Conservation (phyloP, 2,797 vertebrate species). For the Saxicola maurus region DNA sequence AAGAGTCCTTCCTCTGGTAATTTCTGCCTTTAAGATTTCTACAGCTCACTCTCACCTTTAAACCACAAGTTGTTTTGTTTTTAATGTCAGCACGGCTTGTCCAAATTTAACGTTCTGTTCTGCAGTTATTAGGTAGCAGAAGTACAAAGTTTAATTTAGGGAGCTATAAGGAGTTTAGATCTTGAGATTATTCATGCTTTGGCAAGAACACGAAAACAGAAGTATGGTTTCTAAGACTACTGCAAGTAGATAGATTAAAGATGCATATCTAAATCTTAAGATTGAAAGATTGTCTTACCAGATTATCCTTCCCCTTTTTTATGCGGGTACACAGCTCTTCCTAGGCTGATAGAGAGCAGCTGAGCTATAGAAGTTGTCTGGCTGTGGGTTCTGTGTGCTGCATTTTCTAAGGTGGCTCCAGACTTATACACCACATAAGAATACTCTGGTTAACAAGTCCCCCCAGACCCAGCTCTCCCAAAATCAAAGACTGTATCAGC, state of each 20-base stretch:
- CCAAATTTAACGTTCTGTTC: conserved; percentile 1
- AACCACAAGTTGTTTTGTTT: background rate
- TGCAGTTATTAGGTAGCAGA: background rate
- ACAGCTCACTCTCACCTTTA: background rate
- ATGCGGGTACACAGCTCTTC: background rate
- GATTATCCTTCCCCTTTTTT: background rate
- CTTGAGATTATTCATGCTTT: conserved; percentile 7
- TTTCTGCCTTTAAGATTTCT: background rate
- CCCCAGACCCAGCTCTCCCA: background rate
- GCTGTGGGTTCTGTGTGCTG: background rate
- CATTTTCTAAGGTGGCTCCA: background rate
- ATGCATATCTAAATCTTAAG: background rate
- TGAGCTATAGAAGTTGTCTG: background rate
- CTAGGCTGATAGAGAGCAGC: background rate
- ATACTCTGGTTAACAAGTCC: background rate
- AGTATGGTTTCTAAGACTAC: background rate
- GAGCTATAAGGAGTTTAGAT: conserved; percentile 6
- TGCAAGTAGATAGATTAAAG: conserved; percentile 4
- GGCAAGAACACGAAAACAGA: background rate
- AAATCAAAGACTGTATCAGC: background rate
- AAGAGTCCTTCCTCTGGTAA: background rate
- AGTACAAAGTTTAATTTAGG: conserved; percentile 14
- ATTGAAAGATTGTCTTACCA: background rate
- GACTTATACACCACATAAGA: accelerated
- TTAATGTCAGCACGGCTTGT: background rate